Evolutionary conservation across 2,797 vertebrate genomes (phyloP).

Genomic region (Allochrocebus solatus): DNA sequence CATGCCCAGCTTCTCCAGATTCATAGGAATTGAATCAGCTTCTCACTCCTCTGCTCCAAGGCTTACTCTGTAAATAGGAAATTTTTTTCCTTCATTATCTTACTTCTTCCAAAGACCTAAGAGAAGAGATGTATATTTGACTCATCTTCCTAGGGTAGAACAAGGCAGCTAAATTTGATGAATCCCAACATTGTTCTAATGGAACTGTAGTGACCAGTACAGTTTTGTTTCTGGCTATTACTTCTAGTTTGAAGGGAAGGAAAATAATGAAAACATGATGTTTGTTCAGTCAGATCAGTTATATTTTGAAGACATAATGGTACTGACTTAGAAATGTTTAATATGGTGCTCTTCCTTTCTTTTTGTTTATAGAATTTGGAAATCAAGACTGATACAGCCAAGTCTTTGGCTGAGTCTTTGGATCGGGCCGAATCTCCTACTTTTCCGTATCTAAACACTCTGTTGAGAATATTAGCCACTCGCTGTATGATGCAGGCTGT

Average conservation of each 20-base stretch:
- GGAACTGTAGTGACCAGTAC: neutral
- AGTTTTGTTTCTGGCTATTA: neutral
- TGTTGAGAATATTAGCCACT: constrained; percentile 95
- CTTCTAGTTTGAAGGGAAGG: neutral
- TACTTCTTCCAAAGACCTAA: neutral
- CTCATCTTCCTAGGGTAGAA: neutral
- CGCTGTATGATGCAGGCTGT: constrained; percentile 99
- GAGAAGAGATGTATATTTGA: neutral
- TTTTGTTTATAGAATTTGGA: constrained; percentile 86
- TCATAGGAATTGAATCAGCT: neutral
- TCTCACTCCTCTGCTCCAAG: neutral
- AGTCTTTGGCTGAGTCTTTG: constrained; percentile 94
- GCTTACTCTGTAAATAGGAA: neutral
- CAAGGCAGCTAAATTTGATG: neutral
- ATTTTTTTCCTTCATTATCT: constrained; percentile 6
- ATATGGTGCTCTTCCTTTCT: neutral
- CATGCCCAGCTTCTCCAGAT: rapidly evolving
- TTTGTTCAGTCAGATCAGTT: neutral
- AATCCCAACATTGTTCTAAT: neutral
- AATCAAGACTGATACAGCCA: constrained; percentile 94
- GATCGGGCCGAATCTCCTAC: constrained; percentile 88
- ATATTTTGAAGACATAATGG: constrained; percentile 7
- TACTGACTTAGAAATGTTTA: neutral
- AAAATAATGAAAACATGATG: neutral
- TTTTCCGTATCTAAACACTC: constrained; percentile 94